These are phyloP conservation scores for Callyntrura sp. DNA, from an alignment of 2,888 invertebrate genomes.

Conservation along the genomic window DNA sequence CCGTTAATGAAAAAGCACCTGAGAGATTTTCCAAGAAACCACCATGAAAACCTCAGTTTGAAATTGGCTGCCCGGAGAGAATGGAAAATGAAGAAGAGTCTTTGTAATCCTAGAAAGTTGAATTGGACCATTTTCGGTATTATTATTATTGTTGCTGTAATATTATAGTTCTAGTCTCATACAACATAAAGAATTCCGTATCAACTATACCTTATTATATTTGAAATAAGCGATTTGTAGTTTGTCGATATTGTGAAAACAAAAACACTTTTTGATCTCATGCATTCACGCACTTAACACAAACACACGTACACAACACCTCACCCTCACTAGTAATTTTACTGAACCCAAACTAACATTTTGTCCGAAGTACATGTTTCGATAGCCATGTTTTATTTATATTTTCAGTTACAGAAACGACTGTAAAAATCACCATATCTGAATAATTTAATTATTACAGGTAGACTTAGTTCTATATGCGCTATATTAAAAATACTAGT, in stretches of 20 bases:
- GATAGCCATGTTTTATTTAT: background rate
- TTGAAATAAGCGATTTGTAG: background rate
- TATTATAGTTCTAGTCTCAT: background rate
- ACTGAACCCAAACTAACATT: background rate
- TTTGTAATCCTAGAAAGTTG: conserved; percentile 1
- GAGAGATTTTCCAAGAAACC: too few species aligned
- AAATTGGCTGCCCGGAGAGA: background rate
- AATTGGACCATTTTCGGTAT: conserved; percentile 44
- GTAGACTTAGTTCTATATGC: background rate
- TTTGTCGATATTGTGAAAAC: background rate
- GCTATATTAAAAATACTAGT: background rate
- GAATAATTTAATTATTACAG: background rate
- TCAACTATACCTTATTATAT: background rate
- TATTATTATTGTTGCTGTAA: background rate
- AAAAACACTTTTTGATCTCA: conserved; percentile 35
- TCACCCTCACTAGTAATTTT: background rate
- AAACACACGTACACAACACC: background rate
- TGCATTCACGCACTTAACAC: conserved; percentile 27
- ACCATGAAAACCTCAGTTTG: background rate
- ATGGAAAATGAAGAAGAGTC: background rate
- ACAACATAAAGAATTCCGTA: background rate
- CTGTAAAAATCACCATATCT: conserved; percentile 58
- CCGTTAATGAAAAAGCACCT: background rate
- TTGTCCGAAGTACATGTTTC: background rate
- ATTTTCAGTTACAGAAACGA: conserved; percentile 22